Conservation (phyloP, 1,140 invertebrate genomes). For the Drosophila elegans region DNA sequence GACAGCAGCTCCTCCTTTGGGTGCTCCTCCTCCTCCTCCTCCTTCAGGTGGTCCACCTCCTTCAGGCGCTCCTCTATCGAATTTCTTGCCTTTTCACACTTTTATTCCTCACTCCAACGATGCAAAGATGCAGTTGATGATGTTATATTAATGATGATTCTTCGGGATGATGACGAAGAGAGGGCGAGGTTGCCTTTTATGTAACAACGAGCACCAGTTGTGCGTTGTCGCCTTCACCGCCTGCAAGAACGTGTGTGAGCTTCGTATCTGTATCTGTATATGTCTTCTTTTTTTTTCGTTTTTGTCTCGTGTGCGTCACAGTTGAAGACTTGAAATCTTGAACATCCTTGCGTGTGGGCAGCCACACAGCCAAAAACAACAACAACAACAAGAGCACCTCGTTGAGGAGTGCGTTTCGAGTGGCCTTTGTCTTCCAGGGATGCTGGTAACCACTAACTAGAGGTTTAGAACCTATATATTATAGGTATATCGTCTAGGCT, state of each 20-base stretch:
- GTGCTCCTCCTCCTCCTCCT: slow-evolving; percentile 5
- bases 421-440: neutral
- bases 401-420: neutral
- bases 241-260: slow-evolving; percentile 54
- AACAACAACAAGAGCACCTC: slow-evolving; percentile 13
- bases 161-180: slow-evolving; percentile 45
- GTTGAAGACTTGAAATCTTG: slow-evolving; percentile 9
- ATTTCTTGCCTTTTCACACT: neutral
- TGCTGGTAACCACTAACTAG: neutral
- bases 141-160: slow-evolving; percentile 34
- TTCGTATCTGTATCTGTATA: slow-evolving; percentile 9
- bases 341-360: slow-evolving; percentile 52
- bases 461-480: neutral
- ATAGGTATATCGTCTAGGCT: neutral
- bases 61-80: slow-evolving; percentile 5
- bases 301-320: slow-evolving; percentile 39
- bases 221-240: slow-evolving; percentile 69
- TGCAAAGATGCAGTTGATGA: slow-evolving; percentile 32
- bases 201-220: slow-evolving; percentile 65
- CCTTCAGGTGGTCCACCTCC: slow-evolving; percentile 4
- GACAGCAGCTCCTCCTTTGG: slow-evolving; percentile 10
- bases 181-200: slow-evolving; percentile 67
- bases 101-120: neutral
- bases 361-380: slow-evolving; percentile 34
- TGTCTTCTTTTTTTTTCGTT: neutral